Percentiles rank a stretch among this genome's conserved stretches.
Evolutionary conservation across 2,797 vertebrate genomes (phyloP).

Genomic region (Streptopelia turtur): DNA sequence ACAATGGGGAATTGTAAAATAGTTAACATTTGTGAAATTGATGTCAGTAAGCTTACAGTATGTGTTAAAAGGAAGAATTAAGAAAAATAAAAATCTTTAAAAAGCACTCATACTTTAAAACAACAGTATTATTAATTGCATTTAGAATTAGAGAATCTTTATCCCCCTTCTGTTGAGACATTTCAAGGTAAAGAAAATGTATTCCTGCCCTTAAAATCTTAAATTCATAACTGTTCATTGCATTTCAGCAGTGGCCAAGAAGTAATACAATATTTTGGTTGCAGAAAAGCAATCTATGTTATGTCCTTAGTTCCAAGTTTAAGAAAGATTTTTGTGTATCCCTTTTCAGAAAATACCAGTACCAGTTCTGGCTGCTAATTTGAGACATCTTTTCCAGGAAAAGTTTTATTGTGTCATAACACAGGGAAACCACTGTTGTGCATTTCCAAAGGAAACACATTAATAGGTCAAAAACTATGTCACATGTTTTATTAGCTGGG

Average conservation of each 20-base stretch:
- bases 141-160: background rate
- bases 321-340: background rate
- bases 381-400: background rate
- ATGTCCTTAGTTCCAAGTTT: background rate
- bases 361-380: background rate
- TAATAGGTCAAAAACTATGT: background rate
- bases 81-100: background rate
- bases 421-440: background rate
- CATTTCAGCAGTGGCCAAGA: background rate
- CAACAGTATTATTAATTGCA: background rate
- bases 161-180: background rate
- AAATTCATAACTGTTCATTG: background rate
- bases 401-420: background rate
- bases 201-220: background rate
- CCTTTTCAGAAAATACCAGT: background rate
- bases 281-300: background rate
- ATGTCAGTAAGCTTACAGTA: background rate
- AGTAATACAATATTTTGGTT: background rate
- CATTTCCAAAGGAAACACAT: background rate
- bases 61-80: background rate
- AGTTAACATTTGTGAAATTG: background rate
- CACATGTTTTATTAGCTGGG: background rate
- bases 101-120: background rate
- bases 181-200: background rate
- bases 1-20: conserved; percentile 36